Evolutionary conservation across 2,888 invertebrate species (phyloP).

Genomic region (Rhingia campestris): DNA sequence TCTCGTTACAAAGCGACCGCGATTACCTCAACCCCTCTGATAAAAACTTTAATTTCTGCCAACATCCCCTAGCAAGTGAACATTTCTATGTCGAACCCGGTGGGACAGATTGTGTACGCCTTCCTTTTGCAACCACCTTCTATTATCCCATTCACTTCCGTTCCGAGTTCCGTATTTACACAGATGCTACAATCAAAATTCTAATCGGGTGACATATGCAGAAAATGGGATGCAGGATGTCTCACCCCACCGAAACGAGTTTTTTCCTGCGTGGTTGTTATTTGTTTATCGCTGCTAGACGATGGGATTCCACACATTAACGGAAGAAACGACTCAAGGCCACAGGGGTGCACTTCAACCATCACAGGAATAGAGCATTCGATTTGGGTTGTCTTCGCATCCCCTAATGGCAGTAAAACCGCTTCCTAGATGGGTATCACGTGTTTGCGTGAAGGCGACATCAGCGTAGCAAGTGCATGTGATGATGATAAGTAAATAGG

Average conservation of each 20-base stretch:
- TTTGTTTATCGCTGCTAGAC: conserved; percentile 68
- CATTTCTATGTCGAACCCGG: conserved; percentile 27
- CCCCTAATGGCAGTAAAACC: conserved; percentile 61
- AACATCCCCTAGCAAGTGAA: conserved; percentile 36
- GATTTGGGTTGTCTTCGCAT: conserved; percentile 60
- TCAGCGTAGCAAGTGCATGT: conserved; percentile 61
- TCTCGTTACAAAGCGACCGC: background rate
- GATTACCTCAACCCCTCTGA: conserved; percentile 21
- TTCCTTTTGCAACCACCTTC: conserved; percentile 53
- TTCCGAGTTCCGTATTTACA: conserved; percentile 73
- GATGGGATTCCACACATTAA: conserved; percentile 69
- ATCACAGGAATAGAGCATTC: conserved; percentile 39
- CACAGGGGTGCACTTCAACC: conserved; percentile 72
- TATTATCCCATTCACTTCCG: conserved; percentile 67
- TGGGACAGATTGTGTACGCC: conserved; percentile 48
- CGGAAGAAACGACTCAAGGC: conserved; percentile 72
- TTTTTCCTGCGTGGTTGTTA: conserved; percentile 32
- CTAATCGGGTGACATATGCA: conserved; percentile 74
- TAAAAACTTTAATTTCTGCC: conserved; percentile 2
- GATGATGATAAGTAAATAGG: conserved; percentile 30
- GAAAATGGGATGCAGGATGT: conserved; percentile 71
- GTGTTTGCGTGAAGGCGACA: conserved; percentile 37
- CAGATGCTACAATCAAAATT: conserved; percentile 72
- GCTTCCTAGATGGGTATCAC: conserved; percentile 64
- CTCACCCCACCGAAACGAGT: conserved; percentile 42